Conservation (phyloP, 1,140 invertebrate species). For the Drosophila dunni region DNA sequence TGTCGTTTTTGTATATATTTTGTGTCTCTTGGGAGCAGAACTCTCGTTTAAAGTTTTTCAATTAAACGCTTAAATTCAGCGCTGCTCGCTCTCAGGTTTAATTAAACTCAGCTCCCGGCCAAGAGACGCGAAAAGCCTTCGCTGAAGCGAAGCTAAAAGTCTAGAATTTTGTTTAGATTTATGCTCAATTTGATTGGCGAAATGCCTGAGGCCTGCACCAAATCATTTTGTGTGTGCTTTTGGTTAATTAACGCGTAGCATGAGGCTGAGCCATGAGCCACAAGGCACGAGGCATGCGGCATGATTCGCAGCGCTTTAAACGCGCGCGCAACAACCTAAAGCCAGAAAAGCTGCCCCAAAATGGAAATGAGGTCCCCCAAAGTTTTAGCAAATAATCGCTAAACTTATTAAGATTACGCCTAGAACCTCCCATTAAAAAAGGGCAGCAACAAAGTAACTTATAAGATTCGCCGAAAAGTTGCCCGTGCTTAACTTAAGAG, state of each 20-base stretch:
- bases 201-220: slow-evolving; percentile 55
- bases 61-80: slow-evolving; percentile 74
- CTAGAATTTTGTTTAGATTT: slow-evolving; percentile 68
- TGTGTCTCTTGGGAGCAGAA: slow-evolving; percentile 22
- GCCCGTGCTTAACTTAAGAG: not conserved
- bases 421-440: slow-evolving; percentile 16
- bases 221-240: slow-evolving; percentile 45
- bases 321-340: slow-evolving; percentile 10
- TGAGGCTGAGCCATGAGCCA: slow-evolving; percentile 1
- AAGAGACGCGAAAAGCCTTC: slow-evolving; percentile 24
- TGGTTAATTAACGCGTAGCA: slow-evolving; percentile 40
- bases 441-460: not conserved
- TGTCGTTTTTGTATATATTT: slow-evolving; percentile 29
- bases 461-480: not conserved
- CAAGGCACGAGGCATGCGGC: too few species aligned
- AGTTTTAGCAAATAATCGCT: slow-evolving; percentile 23
- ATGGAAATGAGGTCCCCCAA: slow-evolving; percentile 11
- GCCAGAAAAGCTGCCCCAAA: not conserved
- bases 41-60: slow-evolving; percentile 70
- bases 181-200: slow-evolving; percentile 75
- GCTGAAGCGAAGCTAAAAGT: not conserved
- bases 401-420: slow-evolving; percentile 30
- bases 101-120: slow-evolving; percentile 59
- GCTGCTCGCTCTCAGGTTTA: slow-evolving; percentile 53
- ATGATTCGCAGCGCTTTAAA: slow-evolving; percentile 16